Base-by-base conservation (phyloP, 2,888 invertebrate genomes). In the Eupithecia abbreviata region DNA sequence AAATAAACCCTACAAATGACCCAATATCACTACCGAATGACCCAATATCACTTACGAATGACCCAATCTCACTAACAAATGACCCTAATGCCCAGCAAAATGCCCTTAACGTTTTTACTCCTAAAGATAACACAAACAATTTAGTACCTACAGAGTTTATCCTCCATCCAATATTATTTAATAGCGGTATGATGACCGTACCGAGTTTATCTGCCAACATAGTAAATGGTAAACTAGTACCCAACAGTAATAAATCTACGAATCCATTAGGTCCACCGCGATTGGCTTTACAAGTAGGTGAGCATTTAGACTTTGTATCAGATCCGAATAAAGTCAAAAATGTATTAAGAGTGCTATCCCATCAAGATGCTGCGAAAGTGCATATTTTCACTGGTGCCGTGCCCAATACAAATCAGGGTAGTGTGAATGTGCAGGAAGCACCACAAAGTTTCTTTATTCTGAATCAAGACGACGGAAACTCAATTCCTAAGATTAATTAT, bases 91-190 rank as follows among this genome's bases (percentile, higher is more conserved):
- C 66, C 42, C 42, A 66, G 7, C 13, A 30, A 30, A 66, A 45
- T 18, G 9, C n/a, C 41, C 3, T 12, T 30, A 45, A 2, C 68
- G 4, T 18, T n/a, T 47, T 47, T 41, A 66, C 10, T 12, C 3
- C 66, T 42, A 41, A 62, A 62, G 4, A 62, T 30, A 4, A 0
- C 10, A 4, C 62, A 58, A n/a, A 58, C 62, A 45, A 18, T 2
- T 30, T 69, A 69, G 30, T 18, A 47, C 47, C 47, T 1, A 30
- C 73, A 0, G 45, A 43, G 0, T 80, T 71, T 41, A 13, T 82
- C 0, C 67, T 84, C 0, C 82, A 83, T 45, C 84, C 82, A 0
- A 74, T 84, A 4, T 42, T 81, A 0, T 30, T 74, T 0, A 69
- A 69, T 0, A 70, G 72, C 15, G 78, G 76, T 0, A 43, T 71